Percentiles rank a stretch among this genome's conserved stretches.
phyloP scores from a whole-genome alignment of 2,888 invertebrate species.

The Onchidella celtica region DNA sequence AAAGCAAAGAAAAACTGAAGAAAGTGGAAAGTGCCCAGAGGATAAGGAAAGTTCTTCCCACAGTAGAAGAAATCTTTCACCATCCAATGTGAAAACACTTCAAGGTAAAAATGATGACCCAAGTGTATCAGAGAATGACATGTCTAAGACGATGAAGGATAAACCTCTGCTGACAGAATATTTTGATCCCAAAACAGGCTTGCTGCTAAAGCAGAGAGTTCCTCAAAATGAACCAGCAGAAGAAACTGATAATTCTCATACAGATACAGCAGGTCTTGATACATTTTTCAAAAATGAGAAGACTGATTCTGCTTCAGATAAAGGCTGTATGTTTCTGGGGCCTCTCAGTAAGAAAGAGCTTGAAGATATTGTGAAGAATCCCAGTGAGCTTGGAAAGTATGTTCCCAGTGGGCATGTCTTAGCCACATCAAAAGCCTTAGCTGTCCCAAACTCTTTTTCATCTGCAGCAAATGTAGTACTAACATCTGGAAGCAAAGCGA shows the following conservation, averaged over 20 bases:
- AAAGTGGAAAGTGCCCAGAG: no score
- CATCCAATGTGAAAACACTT: no score
- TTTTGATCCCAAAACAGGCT: neutral
- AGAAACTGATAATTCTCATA: neutral
- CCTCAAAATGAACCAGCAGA: neutral
- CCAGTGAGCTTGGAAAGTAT: conserved; percentile 15
- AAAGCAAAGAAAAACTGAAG: no score
- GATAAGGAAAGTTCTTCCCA: no score
- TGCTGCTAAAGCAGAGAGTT: neutral
- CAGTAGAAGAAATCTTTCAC: no score
- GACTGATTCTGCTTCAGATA: neutral
- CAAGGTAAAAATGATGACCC: no score
- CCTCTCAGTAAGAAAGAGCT: conserved; percentile 21
- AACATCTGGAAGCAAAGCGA: neutral
- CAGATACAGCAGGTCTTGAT: neutral
- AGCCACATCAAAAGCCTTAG: conserved; percentile 1
- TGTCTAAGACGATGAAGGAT: no score
- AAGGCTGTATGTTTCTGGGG: neutral
- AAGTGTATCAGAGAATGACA: no score
- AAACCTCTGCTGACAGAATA: neutral
- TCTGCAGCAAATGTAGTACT: neutral
- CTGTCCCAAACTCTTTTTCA: neutral
- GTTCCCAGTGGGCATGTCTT: conserved; percentile 12
- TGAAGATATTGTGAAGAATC: conserved; percentile 15
- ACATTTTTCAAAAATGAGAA: neutral